These are phyloP conservation scores for Monochamus saltuarius DNA, from an alignment of 1,140 invertebrate species.

Conservation along the genomic window DNA sequence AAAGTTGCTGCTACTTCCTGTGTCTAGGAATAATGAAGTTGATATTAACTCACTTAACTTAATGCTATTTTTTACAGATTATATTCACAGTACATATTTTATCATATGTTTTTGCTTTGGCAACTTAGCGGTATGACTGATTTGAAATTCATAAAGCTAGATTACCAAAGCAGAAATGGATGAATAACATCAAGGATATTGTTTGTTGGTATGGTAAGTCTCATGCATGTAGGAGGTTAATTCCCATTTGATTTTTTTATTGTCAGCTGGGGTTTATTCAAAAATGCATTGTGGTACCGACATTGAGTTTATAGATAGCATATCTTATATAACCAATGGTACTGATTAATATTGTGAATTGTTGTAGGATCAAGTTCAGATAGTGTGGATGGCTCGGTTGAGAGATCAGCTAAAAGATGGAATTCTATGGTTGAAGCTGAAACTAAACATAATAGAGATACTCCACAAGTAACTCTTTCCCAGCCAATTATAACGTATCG, in stretches of 20 bases:
- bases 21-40: too few relatives aligned
- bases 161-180: slow-evolving; percentile 80
- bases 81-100: not conserved
- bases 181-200: not conserved
- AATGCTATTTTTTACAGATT: too few relatives aligned
- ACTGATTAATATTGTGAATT: slow-evolving; percentile 14
- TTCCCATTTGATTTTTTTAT: slow-evolving; percentile 1
- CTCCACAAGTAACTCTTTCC: slow-evolving; percentile 38
- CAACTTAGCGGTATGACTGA: slow-evolving; percentile 91
- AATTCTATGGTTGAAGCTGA: slow-evolving; percentile 39
- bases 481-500: slow-evolving; percentile 36
- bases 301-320: too few relatives aligned
- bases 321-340: slow-evolving; percentile 20
- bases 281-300: too few relatives aligned
- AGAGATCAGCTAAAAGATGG: slow-evolving; percentile 29
- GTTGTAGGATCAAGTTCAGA: slow-evolving; percentile 23
- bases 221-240: not conserved
- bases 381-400: slow-evolving; percentile 14
- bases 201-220: not conserved
- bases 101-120: slow-evolving; percentile 71
- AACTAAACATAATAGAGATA: slow-evolving; percentile 34
- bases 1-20: too few relatives aligned
- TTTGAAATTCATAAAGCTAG: slow-evolving; percentile 86
- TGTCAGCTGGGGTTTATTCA: too few relatives aligned
- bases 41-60: too few relatives aligned